Conservation (phyloP, 2,113 vertebrate species). For the Pelvicachromis taeniatus region DNA sequence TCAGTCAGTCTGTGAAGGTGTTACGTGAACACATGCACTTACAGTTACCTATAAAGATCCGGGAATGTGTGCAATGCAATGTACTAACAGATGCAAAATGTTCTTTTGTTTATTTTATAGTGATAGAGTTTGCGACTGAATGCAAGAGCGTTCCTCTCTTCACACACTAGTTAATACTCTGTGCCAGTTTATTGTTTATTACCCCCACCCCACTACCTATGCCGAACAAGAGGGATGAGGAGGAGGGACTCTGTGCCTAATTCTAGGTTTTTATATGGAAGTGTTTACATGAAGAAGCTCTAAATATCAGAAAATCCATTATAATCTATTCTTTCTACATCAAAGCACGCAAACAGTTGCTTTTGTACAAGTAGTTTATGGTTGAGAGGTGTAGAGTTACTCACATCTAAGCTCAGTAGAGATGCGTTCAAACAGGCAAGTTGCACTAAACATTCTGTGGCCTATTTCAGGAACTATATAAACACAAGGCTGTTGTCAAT, state of each 20-base stretch:
- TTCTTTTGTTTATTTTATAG: neutral
- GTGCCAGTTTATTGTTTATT: conserved; percentile 37
- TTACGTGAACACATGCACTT: conserved; percentile 22
- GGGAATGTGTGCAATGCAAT: conserved; percentile 63
- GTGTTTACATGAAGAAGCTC: conserved; percentile 69
- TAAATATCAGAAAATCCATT: conserved; percentile 22
- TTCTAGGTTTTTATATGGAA: conserved; percentile 51
- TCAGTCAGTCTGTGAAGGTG: neutral
- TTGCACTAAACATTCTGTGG: conserved; percentile 45
- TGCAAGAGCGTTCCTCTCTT: conserved; percentile 43
- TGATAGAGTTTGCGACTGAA: neutral
- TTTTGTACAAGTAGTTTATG: neutral
- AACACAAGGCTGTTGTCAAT: neutral
- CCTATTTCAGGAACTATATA: conserved; percentile 19
- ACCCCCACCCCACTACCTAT: neutral
- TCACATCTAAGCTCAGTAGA: neutral
- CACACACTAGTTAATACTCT: conserved; percentile 22
- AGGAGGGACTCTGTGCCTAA: conserved; percentile 64
- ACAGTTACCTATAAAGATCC: conserved; percentile 25
- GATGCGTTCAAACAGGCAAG: conserved; percentile 10
- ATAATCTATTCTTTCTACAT: neutral
- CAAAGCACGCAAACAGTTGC: neutral
- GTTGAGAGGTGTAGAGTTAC: neutral
- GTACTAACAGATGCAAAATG: neutral
- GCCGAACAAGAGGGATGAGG: conserved; percentile 24